Evolutionary conservation across 2,888 invertebrate genomes (phyloP).

Genomic region (Melanostoma mellinum): DNA sequence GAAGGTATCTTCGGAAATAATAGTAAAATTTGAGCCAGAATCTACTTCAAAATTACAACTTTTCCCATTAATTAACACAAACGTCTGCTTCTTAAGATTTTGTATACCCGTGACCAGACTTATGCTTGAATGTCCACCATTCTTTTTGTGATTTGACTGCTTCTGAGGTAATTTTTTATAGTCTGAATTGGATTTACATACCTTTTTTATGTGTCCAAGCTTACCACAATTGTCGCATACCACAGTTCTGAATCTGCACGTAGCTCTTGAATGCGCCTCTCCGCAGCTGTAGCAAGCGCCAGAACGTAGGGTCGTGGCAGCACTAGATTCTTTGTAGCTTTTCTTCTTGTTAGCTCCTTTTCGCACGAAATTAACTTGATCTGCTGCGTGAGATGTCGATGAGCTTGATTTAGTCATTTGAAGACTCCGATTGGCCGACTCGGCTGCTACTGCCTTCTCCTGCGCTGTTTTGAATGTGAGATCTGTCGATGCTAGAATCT

Average conservation of each 20-base stretch:
- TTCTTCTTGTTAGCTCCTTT: conserved; percentile 2
- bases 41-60: conserved; percentile 24
- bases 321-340: conserved; percentile 8
- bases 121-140: conserved; percentile 7
- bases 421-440: conserved; percentile 23
- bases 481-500: conserved; percentile 19
- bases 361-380: conserved; percentile 23
- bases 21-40: conserved; percentile 19
- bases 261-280: neutral
- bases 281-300: conserved; percentile 25
- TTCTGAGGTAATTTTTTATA: neutral
- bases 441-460: conserved; percentile 20
- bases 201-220: conserved; percentile 27
- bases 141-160: conserved; percentile 14
- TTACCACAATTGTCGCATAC: conserved; percentile 11
- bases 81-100: conserved; percentile 12
- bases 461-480: conserved; percentile 20
- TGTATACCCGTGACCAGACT: conserved; percentile 7
- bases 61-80: conserved; percentile 1
- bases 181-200: conserved; percentile 6
- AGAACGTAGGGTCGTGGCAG: neutral
- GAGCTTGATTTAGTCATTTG: conserved; percentile 1
- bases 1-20: too few species aligned
- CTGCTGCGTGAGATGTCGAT: conserved; percentile 9
- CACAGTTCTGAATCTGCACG: conserved; percentile 17